Evolutionary conservation across 37 sponge, comb jelly and placozoan genomes (phyloP).

Genomic region (Halichondria panicea): DNA sequence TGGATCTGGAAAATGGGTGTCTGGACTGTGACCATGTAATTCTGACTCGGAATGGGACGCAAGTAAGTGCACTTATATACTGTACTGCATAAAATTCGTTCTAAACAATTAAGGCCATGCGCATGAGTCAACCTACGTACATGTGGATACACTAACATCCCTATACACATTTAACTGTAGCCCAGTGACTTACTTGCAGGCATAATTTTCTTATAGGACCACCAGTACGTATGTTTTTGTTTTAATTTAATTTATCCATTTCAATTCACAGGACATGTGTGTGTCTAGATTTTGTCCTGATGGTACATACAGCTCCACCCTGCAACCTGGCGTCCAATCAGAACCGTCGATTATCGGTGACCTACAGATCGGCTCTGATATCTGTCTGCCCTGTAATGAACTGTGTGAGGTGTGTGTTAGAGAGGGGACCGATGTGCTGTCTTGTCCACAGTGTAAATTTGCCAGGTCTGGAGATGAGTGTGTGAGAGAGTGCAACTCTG

Average conservation of each 20-base stretch:
- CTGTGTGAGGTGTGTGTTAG: conserved; percentile 41
- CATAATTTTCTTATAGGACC: too few species aligned
- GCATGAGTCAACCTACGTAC: too few species aligned
- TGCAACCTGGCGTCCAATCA: neutral
- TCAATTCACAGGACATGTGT: conserved; percentile 44
- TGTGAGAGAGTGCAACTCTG: conserved; percentile 2
- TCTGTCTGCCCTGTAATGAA: conserved; percentile 41
- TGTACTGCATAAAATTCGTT: too few species aligned
- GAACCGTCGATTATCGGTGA: neutral
- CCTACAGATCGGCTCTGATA: conserved; percentile 1
- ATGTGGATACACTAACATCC: too few species aligned
- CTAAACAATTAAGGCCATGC: too few species aligned
- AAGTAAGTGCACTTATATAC: too few species aligned
- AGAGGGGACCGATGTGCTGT: neutral
- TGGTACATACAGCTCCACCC: conserved; percentile 17
- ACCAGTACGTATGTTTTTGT: too few species aligned
- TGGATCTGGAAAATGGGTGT: conserved; percentile 53
- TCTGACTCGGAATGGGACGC: conserved; percentile 28
- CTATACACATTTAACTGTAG: too few species aligned
- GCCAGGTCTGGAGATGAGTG: conserved; percentile 11
- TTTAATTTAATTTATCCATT: too few species aligned
- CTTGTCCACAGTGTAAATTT: conserved; percentile 1
- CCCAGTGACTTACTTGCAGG: too few species aligned
- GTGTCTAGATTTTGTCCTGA: neutral
- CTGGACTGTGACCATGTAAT: conserved; percentile 41